phyloP scores from a whole-genome alignment of 2,113 vertebrate species.

The Panurus biarmicus region DNA sequence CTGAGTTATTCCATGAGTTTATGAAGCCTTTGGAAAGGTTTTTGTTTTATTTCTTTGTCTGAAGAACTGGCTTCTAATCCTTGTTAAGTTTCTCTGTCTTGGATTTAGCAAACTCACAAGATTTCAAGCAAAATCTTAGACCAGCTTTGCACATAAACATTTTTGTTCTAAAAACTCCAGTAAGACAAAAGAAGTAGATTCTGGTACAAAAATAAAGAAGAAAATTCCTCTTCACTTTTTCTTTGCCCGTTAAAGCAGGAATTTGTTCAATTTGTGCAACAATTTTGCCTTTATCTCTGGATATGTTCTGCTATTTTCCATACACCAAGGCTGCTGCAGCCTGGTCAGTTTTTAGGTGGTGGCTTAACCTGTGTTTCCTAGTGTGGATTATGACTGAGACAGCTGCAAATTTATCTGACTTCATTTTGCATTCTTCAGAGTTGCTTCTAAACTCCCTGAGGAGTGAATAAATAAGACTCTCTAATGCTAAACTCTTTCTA shows the following conservation, averaged over 20 bases:
- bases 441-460: neutral
- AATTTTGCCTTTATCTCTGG: neutral
- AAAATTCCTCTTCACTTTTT: neutral
- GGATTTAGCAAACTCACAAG: neutral
- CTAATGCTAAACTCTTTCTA: neutral
- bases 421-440: neutral
- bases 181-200: neutral
- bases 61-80: neutral
- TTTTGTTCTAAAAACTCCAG: neutral
- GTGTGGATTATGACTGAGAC: neutral
- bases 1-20: neutral
- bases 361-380: neutral
- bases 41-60: neutral
- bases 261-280: neutral
- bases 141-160: accelerated
- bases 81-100: neutral
- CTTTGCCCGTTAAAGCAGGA: neutral
- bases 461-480: neutral
- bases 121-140: neutral
- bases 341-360: neutral
- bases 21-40: neutral
- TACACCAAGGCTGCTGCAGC: neutral
- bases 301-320: neutral
- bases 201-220: neutral
- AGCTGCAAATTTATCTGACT: neutral